A percentile compares a stretch with the other conserved stretches of the same genome.
These are phyloP conservation scores for Gambusia holbrooki DNA, from an alignment of 2,113 vertebrate genomes.

Conservation along the genomic window DNA sequence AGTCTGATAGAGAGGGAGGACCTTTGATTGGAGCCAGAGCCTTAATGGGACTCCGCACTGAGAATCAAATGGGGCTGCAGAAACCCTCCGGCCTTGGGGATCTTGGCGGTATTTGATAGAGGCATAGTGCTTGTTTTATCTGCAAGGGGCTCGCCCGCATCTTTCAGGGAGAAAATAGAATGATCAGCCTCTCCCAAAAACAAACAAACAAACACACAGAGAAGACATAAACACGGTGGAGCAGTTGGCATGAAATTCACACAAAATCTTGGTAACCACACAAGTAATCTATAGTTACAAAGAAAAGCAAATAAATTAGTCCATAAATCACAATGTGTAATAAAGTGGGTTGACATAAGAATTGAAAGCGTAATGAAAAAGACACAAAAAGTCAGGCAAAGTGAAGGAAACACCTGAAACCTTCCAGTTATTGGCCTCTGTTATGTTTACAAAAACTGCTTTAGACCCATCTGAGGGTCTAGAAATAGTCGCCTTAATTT, in stretches of 20 bases:
- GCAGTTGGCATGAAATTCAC: neutral
- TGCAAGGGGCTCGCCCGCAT: slow-evolving; percentile 13
- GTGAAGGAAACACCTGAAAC: too few species aligned
- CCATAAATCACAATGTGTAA: neutral
- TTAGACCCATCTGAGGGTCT: too few species aligned
- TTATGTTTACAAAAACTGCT: too few species aligned
- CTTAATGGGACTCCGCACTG: slow-evolving; percentile 43
- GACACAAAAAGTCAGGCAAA: too few species aligned
- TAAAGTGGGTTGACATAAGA: too few species aligned
- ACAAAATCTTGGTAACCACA: neutral
- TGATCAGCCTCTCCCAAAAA: slow-evolving; percentile 10
- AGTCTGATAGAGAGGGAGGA: slow-evolving; percentile 39
- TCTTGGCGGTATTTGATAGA: slow-evolving; percentile 34
- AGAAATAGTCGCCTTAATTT: too few species aligned
- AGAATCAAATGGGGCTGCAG: slow-evolving; percentile 45
- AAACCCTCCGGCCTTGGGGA: slow-evolving; percentile 33
- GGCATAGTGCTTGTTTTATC: neutral
- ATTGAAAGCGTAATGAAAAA: too few species aligned
- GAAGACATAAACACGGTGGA: slow-evolving; percentile 1
- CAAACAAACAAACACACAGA: slow-evolving; percentile 19
- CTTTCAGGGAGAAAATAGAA: slow-evolving; percentile 7
- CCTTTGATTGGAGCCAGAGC: slow-evolving; percentile 59
- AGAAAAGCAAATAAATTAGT: neutral
- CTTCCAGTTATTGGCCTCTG: too few species aligned
- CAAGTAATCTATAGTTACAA: neutral